A percentile compares a stretch with the other conserved stretches of the same genome.
Conservation (phyloP, 1,140 invertebrate species). For the Ceratina australensis region DNA sequence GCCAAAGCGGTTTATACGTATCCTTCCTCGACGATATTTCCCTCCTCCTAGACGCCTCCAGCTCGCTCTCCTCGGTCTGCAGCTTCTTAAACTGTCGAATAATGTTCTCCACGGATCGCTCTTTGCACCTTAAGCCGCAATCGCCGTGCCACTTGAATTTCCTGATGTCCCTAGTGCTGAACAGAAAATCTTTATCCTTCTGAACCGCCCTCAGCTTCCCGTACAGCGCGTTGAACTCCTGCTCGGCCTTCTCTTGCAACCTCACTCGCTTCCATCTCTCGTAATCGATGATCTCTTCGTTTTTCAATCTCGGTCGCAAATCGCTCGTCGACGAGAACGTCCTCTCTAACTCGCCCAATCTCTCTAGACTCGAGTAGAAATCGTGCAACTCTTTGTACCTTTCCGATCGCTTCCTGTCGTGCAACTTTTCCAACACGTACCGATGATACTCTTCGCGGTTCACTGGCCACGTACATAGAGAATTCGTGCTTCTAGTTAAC, state of each 20-base stretch:
- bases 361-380: slow-evolving; percentile 92
- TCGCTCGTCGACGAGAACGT: slow-evolving; percentile 85
- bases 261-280: slow-evolving; percentile 91
- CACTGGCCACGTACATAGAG: slow-evolving; percentile 73
- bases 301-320: slow-evolving; percentile 84
- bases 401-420: slow-evolving; percentile 87
- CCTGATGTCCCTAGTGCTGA: slow-evolving; percentile 85
- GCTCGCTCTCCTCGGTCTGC: slow-evolving; percentile 76
- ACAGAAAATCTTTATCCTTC: slow-evolving; percentile 91
- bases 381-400: slow-evolving; percentile 92
- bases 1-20: slow-evolving; percentile 89
- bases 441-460: slow-evolving; percentile 84
- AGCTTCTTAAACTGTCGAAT: slow-evolving; percentile 85
- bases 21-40: slow-evolving; percentile 82
- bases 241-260: slow-evolving; percentile 88
- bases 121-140: slow-evolving; percentile 88
- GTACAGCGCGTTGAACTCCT: slow-evolving; percentile 89
- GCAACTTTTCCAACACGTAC: slow-evolving; percentile 86
- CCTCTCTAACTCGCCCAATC: slow-evolving; percentile 90
- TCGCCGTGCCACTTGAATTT: slow-evolving; percentile 88
- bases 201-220: slow-evolving; percentile 89
- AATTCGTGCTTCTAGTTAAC: slow-evolving; percentile 76
- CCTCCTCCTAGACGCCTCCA: slow-evolving; percentile 72
- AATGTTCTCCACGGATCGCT: slow-evolving; percentile 93
- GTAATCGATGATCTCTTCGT: slow-evolving; percentile 91